phyloP scores from a whole-genome alignment of 1,140 invertebrate genomes.

The Leguminivora glycinivorella region DNA sequence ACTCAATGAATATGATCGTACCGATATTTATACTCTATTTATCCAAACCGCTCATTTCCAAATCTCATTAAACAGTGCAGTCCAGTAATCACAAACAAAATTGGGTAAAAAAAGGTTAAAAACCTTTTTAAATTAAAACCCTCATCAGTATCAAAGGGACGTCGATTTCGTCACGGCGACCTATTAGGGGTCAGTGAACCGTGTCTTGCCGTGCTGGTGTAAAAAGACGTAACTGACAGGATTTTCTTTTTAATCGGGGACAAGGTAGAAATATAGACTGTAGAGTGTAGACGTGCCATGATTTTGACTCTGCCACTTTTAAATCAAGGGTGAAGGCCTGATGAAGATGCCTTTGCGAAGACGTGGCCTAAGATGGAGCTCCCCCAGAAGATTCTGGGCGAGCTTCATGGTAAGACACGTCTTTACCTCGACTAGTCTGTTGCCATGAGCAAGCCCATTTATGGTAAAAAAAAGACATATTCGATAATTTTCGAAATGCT shows the following conservation, averaged over 20 bases:
- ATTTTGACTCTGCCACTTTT: too few relatives aligned
- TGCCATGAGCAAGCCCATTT: too few relatives aligned
- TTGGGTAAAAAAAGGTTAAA: not conserved
- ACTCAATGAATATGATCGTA: not conserved
- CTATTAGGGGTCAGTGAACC: conserved; percentile 25
- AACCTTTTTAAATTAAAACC: conserved; percentile 23
- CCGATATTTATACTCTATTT: not conserved
- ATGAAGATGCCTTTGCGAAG: too few relatives aligned
- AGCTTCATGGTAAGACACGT: too few relatives aligned
- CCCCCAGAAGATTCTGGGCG: too few relatives aligned
- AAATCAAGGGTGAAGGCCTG: too few relatives aligned
- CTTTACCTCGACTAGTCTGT: too few relatives aligned
- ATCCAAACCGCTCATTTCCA: conserved; percentile 2
- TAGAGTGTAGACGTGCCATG: not conserved
- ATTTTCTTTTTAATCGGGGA: not conserved
- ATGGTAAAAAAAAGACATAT: too few relatives aligned
- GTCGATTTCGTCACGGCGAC: conserved; percentile 24
- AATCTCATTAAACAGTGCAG: conserved; percentile 14
- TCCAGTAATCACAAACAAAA: conserved; percentile 24
- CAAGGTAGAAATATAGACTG: not conserved
- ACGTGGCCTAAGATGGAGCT: too few relatives aligned
- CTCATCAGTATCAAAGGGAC: conserved; percentile 19
- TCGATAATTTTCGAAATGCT: too few relatives aligned
- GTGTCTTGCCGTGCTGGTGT: not conserved
- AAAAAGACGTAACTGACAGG: not conserved